phyloP scores from a whole-genome alignment of 2,888 invertebrate genomes.

The Eristalis arbustorum region DNA sequence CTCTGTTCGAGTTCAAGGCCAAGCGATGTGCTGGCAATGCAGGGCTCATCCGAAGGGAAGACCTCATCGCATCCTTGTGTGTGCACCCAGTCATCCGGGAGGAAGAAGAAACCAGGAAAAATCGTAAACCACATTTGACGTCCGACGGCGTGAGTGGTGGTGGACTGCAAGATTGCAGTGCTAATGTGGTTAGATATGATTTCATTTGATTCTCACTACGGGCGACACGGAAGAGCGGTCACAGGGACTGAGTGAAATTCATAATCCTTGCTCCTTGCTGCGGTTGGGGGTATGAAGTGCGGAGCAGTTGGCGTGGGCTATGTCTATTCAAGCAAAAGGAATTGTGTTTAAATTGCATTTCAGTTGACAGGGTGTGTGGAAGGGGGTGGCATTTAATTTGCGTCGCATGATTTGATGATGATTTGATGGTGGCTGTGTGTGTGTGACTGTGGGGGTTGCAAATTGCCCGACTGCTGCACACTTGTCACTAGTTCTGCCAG shows the following conservation, averaged over 20 bases:
- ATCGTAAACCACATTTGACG: not conserved
- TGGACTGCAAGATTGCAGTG: not conserved
- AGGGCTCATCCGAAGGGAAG: not conserved
- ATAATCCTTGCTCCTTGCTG: not conserved
- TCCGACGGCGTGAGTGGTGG: not conserved
- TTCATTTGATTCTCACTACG: not conserved
- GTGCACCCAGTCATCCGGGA: not conserved
- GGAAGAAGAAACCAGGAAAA: not conserved
- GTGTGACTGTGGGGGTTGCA: not conserved
- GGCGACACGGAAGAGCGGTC: not conserved
- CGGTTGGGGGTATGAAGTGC: not conserved
- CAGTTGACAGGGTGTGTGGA: not conserved
- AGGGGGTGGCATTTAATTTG: not conserved
- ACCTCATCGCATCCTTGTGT: not conserved
- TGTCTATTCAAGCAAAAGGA: not conserved
- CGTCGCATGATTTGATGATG: not conserved
- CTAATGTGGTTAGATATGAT: conserved; percentile 27
- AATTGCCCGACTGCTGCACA: not conserved
- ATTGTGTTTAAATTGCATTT: conserved; percentile 31
- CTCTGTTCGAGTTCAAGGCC: not conserved
- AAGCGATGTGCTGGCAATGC: not conserved
- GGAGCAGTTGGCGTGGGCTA: not conserved
- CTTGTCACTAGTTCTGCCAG: not conserved
- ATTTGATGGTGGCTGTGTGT: not conserved
- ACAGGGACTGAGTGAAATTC: not conserved